Evolutionary conservation across 2,797 vertebrate species (phyloP), one percentile per base, ranked within the genome.

Genomic region (Enteromius thamalakanensis): DNA sequence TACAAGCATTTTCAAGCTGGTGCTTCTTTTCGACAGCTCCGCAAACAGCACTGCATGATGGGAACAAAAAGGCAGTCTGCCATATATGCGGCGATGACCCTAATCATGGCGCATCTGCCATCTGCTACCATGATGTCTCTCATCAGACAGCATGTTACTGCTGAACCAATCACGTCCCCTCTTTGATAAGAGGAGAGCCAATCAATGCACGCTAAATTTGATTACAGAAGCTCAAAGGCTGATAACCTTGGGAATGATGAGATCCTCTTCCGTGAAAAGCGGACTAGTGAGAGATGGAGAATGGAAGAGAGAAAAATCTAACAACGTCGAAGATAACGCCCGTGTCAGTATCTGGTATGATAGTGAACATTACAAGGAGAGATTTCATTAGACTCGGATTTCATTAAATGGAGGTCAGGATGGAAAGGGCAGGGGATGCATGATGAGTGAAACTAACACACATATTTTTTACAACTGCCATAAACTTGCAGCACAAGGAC

Each of bases 401-500:
- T 26, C 26, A 26, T 26, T 49, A 87, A 87, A 87, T 81, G 78
- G 74, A 81, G 67, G 80, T 67, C 67, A 40, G 77, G 45, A 77
- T 53, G 14, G 70, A 74, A 74, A 74, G 29, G 80, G 26, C 53
- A 72, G 60, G 14, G 14, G 21, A 45, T 42, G 26, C 45, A 47
- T 40, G 76, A 65, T 67, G 23, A 77, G 47, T 47, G 32, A 71
- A 77, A 6, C 23, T 4, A n/a, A 26, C 45, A 51, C 64, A 45
- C 26, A 29, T 17, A 42, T 23, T 47, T 47, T 79, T 82, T 79
- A 86, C 76, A 58, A 79, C 37, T 87, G 68, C 64, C 7, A 85
- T 89, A 89, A 88, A 90, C 83, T 87, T 87, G 84, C 86, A 90
- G 86, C 87, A 90, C 84, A 87, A 89, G 87, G 84, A 82, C 83